Conservation (phyloP, 2,113 vertebrate genomes). For the Syrmaticus mikado region DNA sequence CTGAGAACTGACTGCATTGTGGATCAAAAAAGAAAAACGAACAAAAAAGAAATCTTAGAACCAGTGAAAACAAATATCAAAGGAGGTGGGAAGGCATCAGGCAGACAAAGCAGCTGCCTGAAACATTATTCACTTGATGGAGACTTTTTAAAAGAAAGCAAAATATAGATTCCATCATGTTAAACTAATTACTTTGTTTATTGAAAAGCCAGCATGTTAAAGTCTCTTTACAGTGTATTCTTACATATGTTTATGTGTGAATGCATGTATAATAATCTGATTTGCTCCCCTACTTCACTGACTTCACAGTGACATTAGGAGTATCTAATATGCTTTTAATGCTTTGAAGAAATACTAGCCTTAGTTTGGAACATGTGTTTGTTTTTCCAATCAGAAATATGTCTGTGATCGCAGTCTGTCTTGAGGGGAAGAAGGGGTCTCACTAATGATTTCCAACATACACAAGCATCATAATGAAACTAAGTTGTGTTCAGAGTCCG, state of each 20-base stretch:
- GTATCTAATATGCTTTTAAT: not conserved
- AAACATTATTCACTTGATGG: constrained; percentile 1
- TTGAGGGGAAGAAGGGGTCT: not conserved
- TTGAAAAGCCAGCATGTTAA: not conserved
- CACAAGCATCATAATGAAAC: not conserved
- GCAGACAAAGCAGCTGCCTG: constrained; percentile 16
- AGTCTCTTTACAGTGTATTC: not conserved
- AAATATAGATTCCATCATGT: not conserved
- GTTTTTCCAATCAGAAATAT: not conserved
- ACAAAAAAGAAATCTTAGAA: constrained; percentile 34
- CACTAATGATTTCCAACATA: not conserved
- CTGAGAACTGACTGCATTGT: constrained; percentile 39
- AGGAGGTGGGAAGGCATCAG: not conserved
- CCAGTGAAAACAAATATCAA: not conserved
- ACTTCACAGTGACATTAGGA: not conserved
- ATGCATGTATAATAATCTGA: not conserved
- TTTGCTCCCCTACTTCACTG: not conserved
- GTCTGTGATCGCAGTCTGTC: not conserved
- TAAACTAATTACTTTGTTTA: constrained; percentile 1
- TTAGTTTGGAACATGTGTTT: not conserved
- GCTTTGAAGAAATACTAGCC: not conserved
- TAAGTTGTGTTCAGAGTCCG: not conserved
- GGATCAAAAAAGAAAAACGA: constrained; percentile 24
- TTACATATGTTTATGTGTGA: not conserved
- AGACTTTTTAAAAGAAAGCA: not conserved